Conservation (phyloP, 2,113 vertebrate species). For the Sialia sialis region DNA sequence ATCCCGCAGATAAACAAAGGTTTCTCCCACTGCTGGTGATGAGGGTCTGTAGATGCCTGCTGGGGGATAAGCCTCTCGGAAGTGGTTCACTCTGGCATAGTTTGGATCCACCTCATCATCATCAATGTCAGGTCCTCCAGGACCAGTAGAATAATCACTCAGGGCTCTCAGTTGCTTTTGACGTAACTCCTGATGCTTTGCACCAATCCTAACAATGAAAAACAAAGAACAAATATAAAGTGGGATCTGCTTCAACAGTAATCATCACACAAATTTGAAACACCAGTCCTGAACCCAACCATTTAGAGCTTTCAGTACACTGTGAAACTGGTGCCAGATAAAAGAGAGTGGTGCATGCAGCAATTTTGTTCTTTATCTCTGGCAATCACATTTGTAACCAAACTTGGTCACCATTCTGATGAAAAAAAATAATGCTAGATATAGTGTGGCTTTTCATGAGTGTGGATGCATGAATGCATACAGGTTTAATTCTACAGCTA, state of each 20-base stretch:
- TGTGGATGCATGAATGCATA: neutral
- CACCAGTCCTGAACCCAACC: neutral
- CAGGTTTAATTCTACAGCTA: neutral
- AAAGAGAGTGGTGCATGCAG: neutral
- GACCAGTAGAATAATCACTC: slow-evolving; percentile 54
- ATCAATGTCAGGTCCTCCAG: slow-evolving; percentile 80
- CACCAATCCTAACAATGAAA: slow-evolving; percentile 80
- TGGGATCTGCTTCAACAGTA: neutral
- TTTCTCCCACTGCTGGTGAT: slow-evolving; percentile 59
- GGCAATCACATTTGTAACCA: neutral
- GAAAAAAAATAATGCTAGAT: neutral
- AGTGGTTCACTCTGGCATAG: slow-evolving; percentile 92
- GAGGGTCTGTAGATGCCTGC: slow-evolving; percentile 71
- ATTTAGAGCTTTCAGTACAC: neutral
- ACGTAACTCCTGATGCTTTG: slow-evolving; percentile 86
- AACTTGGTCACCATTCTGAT: neutral
- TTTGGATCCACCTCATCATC: slow-evolving; percentile 94
- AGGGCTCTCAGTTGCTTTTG: slow-evolving; percentile 77
- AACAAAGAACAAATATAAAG: neutral
- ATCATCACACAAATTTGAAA: neutral
- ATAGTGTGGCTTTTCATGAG: neutral
- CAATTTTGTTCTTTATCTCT: neutral
- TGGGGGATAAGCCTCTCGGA: slow-evolving; percentile 75
- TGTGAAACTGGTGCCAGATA: neutral
- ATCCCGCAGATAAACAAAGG: slow-evolving; percentile 62